phyloP scores from a whole-genome alignment of 2,888 invertebrate species.

The Brachynemurus nebulosus region DNA sequence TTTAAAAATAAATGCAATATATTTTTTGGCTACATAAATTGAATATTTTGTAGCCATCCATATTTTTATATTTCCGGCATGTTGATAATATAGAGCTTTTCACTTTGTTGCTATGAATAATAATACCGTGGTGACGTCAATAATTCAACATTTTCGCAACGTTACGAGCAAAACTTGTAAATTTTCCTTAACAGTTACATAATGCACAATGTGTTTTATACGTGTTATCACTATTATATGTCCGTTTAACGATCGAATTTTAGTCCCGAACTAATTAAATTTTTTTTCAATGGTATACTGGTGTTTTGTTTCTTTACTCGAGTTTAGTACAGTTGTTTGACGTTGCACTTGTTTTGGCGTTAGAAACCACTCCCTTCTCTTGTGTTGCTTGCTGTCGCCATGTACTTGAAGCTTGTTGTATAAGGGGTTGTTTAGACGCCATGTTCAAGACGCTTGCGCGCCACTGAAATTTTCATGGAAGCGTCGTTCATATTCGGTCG shows the following conservation, averaged over 20 bases:
- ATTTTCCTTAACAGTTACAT: no score
- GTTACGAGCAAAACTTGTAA: no score
- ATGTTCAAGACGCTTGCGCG: conserved; percentile 2
- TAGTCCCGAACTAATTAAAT: no score
- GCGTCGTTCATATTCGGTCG: not conserved
- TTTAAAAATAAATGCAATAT: not conserved
- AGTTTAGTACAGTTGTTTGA: not conserved
- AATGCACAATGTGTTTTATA: no score
- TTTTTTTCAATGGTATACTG: no score
- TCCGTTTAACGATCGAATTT: no score
- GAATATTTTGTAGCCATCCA: not conserved
- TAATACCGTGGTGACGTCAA: no score
- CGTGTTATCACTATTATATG: no score
- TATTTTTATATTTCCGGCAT: not conserved
- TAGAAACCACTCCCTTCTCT: conserved; percentile 3
- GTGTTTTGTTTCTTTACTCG: no score
- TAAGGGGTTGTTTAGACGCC: conserved; percentile 4
- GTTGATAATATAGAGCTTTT: no score
- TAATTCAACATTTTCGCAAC: no score
- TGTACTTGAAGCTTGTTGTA: not conserved
- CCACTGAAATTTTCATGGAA: not conserved
- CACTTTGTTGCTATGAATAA: no score
- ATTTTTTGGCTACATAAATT: not conserved
- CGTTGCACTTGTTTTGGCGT: conserved; percentile 3
- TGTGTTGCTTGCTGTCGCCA: not conserved